Evolutionary conservation across 2,797 vertebrate genomes (phyloP).

Genomic region (Pagetopsis macropterus): DNA sequence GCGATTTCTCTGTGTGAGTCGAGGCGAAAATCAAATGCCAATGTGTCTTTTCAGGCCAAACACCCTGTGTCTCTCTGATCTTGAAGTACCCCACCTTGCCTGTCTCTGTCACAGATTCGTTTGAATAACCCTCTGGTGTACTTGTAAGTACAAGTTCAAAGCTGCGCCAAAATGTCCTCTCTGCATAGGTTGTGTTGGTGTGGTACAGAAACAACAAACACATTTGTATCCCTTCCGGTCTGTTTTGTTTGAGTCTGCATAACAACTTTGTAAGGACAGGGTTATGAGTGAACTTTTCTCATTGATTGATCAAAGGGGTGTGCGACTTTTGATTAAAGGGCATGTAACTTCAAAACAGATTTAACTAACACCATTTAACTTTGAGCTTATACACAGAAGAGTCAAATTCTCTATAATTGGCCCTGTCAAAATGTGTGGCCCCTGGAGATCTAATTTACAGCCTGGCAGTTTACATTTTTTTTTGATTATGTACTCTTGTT

Average conservation of each 20-base stretch:
- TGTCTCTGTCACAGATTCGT: conserved; percentile 35
- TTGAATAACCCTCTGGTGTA: conserved; percentile 52
- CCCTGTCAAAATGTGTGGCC: conserved; percentile 49
- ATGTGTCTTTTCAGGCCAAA: conserved; percentile 41
- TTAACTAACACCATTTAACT: conserved; percentile 48
- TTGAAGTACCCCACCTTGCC: conserved; percentile 9
- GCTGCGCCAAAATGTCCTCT: conserved; percentile 32
- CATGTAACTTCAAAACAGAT: conserved; percentile 37
- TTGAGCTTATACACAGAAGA: conserved; percentile 39
- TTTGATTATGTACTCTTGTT: conserved; percentile 2
- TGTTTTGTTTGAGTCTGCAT: conserved; percentile 1
- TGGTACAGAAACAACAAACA: conserved; percentile 12
- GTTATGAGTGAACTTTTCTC: conserved; percentile 26
- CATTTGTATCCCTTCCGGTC: background rate
- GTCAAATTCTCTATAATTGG: conserved; percentile 59
- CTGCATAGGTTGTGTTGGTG: conserved; percentile 20
- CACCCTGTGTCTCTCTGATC: conserved; percentile 51
- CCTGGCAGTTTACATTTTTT: conserved; percentile 27
- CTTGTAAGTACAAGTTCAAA: conserved; percentile 60
- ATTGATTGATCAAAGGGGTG: conserved; percentile 34
- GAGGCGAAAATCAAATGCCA: conserved; percentile 40
- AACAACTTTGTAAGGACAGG: conserved; percentile 13
- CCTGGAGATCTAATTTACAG: conserved; percentile 46
- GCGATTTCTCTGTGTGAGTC: conserved; percentile 27
- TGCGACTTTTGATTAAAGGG: conserved; percentile 34